phyloP scores from a whole-genome alignment of 1,140 invertebrate species.

The Drosophila saltans region DNA sequence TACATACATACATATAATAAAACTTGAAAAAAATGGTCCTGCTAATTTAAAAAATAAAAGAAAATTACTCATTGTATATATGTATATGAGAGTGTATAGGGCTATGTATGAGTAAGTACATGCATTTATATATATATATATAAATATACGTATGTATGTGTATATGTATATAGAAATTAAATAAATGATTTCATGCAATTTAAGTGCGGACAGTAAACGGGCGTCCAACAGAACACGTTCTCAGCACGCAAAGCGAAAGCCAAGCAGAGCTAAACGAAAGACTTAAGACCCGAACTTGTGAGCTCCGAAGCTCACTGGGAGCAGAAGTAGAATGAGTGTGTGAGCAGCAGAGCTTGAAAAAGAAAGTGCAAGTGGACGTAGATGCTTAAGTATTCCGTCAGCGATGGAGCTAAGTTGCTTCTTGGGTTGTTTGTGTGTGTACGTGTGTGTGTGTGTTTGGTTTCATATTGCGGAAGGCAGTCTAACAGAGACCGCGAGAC shows the following conservation, averaged over 20 bases:
- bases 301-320: conserved; percentile 21
- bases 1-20: too few relatives aligned
- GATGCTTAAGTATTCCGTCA: conserved; percentile 82
- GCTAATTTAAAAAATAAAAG: too few relatives aligned
- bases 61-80: too few relatives aligned
- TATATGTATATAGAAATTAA: conserved; percentile 19
- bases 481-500: conserved; percentile 37
- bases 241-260: conserved; percentile 50
- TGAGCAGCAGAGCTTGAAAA: conserved; percentile 67
- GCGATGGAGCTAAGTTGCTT: conserved; percentile 26
- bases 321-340: conserved; percentile 70
- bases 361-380: conserved; percentile 83
- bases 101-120: not conserved
- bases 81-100: too few relatives aligned
- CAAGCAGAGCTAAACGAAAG: conserved; percentile 70
- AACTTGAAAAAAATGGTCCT: too few relatives aligned
- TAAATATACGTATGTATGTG: not conserved
- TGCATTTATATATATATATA: not conserved
- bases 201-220: conserved; percentile 5
- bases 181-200: conserved; percentile 17
- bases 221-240: conserved; percentile 18
- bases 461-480: conserved; percentile 44
- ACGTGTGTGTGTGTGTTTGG: conserved; percentile 13
- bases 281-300: conserved; percentile 69
- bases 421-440: conserved; percentile 17